A percentile compares a stretch with the other conserved stretches of the same genome.
phyloP scores from a whole-genome alignment of 1,140 invertebrate genomes.

The Conus ventricosus region DNA sequence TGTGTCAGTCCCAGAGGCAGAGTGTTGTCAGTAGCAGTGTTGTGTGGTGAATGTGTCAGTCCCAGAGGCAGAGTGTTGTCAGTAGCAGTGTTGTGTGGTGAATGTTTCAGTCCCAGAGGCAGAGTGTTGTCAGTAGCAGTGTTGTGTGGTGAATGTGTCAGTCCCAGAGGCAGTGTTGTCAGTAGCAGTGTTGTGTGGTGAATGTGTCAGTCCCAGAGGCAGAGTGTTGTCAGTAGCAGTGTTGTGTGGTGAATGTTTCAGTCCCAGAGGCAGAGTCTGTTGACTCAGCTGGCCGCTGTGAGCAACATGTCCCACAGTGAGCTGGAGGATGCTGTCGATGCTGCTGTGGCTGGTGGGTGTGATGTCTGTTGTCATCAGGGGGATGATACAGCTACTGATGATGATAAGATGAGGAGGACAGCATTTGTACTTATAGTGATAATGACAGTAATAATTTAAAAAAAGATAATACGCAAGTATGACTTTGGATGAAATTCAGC shows the following conservation, averaged over 20 bases:
- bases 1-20: not conserved
- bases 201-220: not conserved
- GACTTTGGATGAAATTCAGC: too few species aligned
- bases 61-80: too few species aligned
- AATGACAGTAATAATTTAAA: too few species aligned
- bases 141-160: not conserved
- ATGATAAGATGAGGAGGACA: too few species aligned
- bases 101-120: not conserved
- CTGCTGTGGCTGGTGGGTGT: constrained; percentile 57
- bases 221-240: not conserved
- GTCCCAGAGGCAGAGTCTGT: constrained; percentile 63
- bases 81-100: not conserved
- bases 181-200: not conserved
- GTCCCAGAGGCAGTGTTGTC: too few species aligned
- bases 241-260: constrained; percentile 25
- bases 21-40: not conserved
- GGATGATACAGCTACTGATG: too few species aligned
- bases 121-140: not conserved
- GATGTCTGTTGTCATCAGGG: not conserved
- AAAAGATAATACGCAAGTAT: too few species aligned
- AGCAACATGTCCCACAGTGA: constrained; percentile 65
- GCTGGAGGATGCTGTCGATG: constrained; percentile 56
- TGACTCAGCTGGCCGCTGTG: constrained; percentile 64
- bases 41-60: not conserved
- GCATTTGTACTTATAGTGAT: too few species aligned